Evolutionary conservation across 2,888 invertebrate species (phyloP).

Genomic region (Cartodere bifasciata): DNA sequence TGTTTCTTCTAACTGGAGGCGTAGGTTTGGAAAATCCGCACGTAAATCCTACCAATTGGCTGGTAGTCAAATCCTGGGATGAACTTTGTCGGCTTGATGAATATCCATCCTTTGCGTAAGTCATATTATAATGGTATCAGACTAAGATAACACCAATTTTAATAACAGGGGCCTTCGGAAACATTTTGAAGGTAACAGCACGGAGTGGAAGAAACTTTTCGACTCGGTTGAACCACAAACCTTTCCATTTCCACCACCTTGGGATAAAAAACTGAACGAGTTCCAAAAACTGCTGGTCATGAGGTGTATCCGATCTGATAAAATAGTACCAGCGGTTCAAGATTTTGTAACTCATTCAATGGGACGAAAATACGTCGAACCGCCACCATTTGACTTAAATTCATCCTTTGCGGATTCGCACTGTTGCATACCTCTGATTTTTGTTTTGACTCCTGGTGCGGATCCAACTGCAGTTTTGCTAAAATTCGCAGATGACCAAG

Average conservation of each 20-base stretch:
- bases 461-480: slow-evolving; percentile 83
- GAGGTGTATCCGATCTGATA: slow-evolving; percentile 76
- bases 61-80: slow-evolving; percentile 62
- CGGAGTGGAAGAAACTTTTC: slow-evolving; percentile 61
- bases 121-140: too few species aligned
- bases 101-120: slow-evolving; percentile 36
- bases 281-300: slow-evolving; percentile 71
- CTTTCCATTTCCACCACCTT: slow-evolving; percentile 54
- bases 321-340: slow-evolving; percentile 69
- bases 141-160: not conserved
- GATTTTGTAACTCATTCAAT: slow-evolving; percentile 54
- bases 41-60: slow-evolving; percentile 57
- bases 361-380: slow-evolving; percentile 71
- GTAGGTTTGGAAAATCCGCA: slow-evolving; percentile 64
- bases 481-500: slow-evolving; percentile 88
- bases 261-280: slow-evolving; percentile 44
- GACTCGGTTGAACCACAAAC: slow-evolving; percentile 64
- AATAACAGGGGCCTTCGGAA: slow-evolving; percentile 47
- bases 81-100: slow-evolving; percentile 56
- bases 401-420: slow-evolving; percentile 80
- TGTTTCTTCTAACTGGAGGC: slow-evolving; percentile 81
- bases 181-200: slow-evolving; percentile 44
- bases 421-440: slow-evolving; percentile 77
- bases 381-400: slow-evolving; percentile 77
- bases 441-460: slow-evolving; percentile 83